Evolutionary conservation across 2,797 vertebrate species (phyloP).

Genomic region (Anguilla marmorata): DNA sequence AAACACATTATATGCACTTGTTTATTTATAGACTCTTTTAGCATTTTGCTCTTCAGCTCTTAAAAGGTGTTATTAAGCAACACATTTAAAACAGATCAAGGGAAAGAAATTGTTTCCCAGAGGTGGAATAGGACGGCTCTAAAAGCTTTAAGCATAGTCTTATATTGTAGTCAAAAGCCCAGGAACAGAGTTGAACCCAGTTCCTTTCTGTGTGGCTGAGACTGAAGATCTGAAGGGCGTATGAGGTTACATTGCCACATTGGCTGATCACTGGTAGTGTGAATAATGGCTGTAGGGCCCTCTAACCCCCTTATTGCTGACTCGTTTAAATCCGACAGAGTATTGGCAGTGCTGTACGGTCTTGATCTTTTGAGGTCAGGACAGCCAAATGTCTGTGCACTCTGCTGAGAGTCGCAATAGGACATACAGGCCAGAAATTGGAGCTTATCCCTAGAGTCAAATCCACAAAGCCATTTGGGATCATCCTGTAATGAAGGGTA

Average conservation of each 20-base stretch:
- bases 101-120: background rate
- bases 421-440: background rate
- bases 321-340: background rate
- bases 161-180: background rate
- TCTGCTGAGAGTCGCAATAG: background rate
- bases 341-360: background rate
- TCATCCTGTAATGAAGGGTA: background rate
- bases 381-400: background rate
- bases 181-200: background rate
- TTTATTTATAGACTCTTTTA: conserved; percentile 36
- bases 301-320: conserved; percentile 12
- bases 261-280: conserved; percentile 9
- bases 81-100: conserved; percentile 25
- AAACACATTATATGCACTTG: conserved; percentile 37
- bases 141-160: background rate
- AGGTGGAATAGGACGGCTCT: background rate
- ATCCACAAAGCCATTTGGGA: conserved; percentile 6
- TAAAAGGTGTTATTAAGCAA: conserved; percentile 28
- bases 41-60: conserved; percentile 40
- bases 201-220: background rate
- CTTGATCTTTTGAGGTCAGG: background rate
- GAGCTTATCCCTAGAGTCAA: background rate
- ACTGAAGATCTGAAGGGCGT: background rate
- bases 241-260: background rate
- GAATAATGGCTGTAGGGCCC: conserved; percentile 5